Percentiles rank a stretch among this genome's conserved stretches.
phyloP scores from a whole-genome alignment of 53 echinoderm and acorn worm species.

The Temnopleurus reevesii region DNA sequence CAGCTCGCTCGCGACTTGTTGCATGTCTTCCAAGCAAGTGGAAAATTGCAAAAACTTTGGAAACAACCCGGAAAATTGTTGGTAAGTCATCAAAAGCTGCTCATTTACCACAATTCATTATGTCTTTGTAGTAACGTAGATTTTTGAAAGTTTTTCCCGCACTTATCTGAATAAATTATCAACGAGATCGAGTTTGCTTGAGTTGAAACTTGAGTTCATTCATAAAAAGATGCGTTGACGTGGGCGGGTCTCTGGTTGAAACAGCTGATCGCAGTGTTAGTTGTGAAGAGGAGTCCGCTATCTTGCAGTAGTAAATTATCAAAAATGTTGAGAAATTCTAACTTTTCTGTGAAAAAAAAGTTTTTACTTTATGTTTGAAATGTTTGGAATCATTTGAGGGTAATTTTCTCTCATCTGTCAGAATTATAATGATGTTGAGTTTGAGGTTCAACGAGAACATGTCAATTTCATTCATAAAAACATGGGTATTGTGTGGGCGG shows the following conservation, averaged over 20 bases:
- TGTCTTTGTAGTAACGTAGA: background rate
- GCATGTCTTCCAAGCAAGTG: background rate
- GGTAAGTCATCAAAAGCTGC: background rate
- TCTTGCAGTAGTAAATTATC: too few relatives aligned
- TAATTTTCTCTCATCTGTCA: too few relatives aligned
- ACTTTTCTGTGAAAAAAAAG: too few relatives aligned
- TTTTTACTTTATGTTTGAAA: too few relatives aligned
- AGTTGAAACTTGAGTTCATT: background rate
- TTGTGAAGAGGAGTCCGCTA: background rate
- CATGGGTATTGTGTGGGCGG: too few relatives aligned
- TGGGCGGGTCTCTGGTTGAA: slow-evolving; percentile 25
- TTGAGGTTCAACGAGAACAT: too few relatives aligned
- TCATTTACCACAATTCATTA: background rate
- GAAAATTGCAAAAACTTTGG: slow-evolving; percentile 7
- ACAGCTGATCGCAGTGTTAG: background rate
- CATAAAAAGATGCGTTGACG: slow-evolving; percentile 6
- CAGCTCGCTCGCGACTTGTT: background rate
- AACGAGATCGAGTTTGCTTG: background rate
- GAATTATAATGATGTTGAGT: too few relatives aligned
- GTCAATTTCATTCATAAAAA: too few relatives aligned
- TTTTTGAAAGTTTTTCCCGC: background rate
- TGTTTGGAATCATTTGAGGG: too few relatives aligned
- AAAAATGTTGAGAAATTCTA: too few relatives aligned
- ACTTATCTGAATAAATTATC: background rate
- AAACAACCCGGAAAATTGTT: background rate